Conservation (phyloP, 2,888 invertebrate genomes). For the Mechanitis messenoides region DNA sequence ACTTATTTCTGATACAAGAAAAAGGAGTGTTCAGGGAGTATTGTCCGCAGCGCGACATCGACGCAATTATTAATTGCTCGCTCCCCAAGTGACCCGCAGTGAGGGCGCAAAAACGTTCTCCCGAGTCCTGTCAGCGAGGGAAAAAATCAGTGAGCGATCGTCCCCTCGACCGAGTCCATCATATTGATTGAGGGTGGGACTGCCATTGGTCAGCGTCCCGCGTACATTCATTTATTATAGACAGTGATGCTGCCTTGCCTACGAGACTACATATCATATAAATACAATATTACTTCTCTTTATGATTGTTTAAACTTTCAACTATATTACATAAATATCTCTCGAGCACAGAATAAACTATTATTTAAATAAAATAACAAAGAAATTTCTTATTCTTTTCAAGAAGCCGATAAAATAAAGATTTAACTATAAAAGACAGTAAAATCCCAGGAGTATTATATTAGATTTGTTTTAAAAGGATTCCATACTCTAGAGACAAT, state of each 20-base stretch:
- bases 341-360: background rate
- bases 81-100: slow-evolving; percentile 57
- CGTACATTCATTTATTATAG: slow-evolving; percentile 78
- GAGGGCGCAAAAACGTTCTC: slow-evolving; percentile 75
- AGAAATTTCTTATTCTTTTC: slow-evolving; percentile 9
- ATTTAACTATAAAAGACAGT: slow-evolving; percentile 30
- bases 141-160: slow-evolving; percentile 78
- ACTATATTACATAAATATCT: background rate
- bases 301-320: no score
- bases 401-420: slow-evolving; percentile 38
- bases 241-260: slow-evolving; percentile 61
- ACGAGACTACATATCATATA: slow-evolving; percentile 10
- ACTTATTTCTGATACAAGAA: slow-evolving; percentile 33
- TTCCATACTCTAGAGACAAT: slow-evolving; percentile 51
- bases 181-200: slow-evolving; percentile 78
- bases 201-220: slow-evolving; percentile 75
- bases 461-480: slow-evolving; percentile 45
- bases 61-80: slow-evolving; percentile 72
- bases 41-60: slow-evolving; percentile 28
- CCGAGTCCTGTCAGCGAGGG: slow-evolving; percentile 75
- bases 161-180: slow-evolving; percentile 77
- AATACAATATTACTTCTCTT: background rate
- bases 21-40: slow-evolving; percentile 52
- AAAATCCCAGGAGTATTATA: slow-evolving; percentile 43
- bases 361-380: slow-evolving; percentile 1